These are phyloP conservation scores for Charanyca ferruginea DNA, from an alignment of 2,888 invertebrate species.

Conservation along the genomic window DNA sequence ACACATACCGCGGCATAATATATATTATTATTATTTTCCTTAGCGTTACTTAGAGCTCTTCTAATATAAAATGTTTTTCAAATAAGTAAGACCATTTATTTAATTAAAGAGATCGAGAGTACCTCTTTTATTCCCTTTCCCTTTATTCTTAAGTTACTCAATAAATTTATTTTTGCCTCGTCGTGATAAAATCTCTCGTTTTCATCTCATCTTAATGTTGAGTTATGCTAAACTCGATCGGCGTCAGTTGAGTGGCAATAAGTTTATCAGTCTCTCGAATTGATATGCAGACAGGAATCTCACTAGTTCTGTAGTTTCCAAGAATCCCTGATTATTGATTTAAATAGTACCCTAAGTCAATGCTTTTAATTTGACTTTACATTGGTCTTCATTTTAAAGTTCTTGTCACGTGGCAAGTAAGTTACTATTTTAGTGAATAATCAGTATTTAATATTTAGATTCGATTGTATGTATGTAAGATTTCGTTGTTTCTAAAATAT, in stretches of 20 bases:
- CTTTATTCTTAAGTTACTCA: too few relatives aligned
- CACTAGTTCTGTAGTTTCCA: conserved; percentile 1
- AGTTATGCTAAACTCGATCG: conserved; percentile 14
- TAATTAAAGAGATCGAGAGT: too few relatives aligned
- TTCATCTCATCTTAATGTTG: not conserved
- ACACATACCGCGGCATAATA: too few relatives aligned
- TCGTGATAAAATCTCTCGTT: not conserved
- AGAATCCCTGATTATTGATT: not conserved
- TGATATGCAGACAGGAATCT: conserved; percentile 17
- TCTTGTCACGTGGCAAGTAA: not conserved
- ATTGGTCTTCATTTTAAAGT: not conserved
- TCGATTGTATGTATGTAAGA: too few relatives aligned
- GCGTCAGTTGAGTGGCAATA: conserved; percentile 2
- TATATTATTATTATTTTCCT: too few relatives aligned
- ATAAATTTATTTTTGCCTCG: too few relatives aligned
- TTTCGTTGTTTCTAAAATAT: not conserved
- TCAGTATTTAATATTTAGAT: too few relatives aligned
- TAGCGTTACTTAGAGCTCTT: too few relatives aligned
- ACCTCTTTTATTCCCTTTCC: too few relatives aligned
- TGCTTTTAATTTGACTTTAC: not conserved
- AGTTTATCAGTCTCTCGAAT: conserved; percentile 8
- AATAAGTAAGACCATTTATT: too few relatives aligned
- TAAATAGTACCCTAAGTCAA: not conserved
- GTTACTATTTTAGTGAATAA: too few relatives aligned
- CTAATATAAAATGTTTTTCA: too few relatives aligned